These are phyloP conservation scores for Patella pellucida DNA, from an alignment of 2,888 invertebrate species.

Conservation along the genomic window DNA sequence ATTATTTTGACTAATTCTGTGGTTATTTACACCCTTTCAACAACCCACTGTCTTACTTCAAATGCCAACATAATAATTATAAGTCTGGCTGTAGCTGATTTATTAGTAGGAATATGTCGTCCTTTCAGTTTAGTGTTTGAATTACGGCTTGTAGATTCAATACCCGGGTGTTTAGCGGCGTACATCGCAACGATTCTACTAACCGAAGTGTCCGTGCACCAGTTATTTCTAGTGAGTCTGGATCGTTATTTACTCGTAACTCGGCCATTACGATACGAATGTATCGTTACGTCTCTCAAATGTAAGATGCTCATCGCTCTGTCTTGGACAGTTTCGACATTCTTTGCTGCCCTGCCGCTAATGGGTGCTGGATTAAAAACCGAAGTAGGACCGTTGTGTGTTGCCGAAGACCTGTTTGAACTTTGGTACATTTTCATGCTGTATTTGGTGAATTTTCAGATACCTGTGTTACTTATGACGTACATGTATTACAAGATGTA, in stretches of 20 bases:
- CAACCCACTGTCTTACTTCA: neutral
- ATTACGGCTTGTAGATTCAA: neutral
- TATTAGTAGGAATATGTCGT: slow-evolving; percentile 4
- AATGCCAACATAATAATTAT: slow-evolving; percentile 15
- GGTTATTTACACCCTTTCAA: neutral
- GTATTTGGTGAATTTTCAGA: slow-evolving; percentile 4
- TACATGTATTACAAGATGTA: slow-evolving; percentile 15
- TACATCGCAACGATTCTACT: slow-evolving; percentile 5
- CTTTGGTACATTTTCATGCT: slow-evolving; percentile 12
- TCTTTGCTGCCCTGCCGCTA: neutral
- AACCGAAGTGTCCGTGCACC: slow-evolving; percentile 15
- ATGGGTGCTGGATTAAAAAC: neutral
- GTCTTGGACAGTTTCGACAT: neutral
- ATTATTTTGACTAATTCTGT: slow-evolving; percentile 2
- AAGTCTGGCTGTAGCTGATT: slow-evolving; percentile 17
- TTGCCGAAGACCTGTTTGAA: slow-evolving; percentile 12
- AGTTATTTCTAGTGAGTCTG: slow-evolving; percentile 14
- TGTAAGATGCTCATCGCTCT: neutral
- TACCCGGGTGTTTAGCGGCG: neutral
- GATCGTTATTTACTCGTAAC: slow-evolving; percentile 12
- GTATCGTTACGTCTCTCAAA: neutral
- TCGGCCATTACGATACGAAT: neutral
- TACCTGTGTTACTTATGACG: neutral
- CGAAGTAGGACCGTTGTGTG: neutral
- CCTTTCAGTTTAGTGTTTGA: slow-evolving; percentile 11